phyloP scores from a whole-genome alignment of 1,140 invertebrate species.

The Elysia chlorotica region DNA sequence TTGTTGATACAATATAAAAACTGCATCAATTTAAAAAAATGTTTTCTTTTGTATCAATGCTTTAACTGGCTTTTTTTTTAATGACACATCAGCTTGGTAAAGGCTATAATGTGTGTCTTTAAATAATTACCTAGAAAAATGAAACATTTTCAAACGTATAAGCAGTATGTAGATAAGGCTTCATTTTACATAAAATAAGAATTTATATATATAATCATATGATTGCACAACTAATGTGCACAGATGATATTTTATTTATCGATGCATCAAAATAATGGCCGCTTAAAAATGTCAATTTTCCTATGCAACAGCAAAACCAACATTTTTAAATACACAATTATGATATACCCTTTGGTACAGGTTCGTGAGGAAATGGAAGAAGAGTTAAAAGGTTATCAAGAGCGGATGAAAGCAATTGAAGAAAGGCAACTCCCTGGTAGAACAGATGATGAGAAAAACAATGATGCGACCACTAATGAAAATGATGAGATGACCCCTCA shows the following conservation, averaged over 20 bases:
- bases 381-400: slow-evolving; percentile 47
- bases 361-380: slow-evolving; percentile 53
- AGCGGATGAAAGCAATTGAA: slow-evolving; percentile 41
- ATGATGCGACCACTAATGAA: slow-evolving; percentile 4
- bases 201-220: neutral
- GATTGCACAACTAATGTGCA: neutral
- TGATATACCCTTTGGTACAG: no score
- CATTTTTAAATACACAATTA: neutral
- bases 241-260: neutral
- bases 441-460: slow-evolving; percentile 3
- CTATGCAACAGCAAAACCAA: no score
- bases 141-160: no score
- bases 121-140: no score
- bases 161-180: no score
- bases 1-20: no score
- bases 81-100: no score
- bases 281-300: neutral
- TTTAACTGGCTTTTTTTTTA: no score
- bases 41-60: no score
- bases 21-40: no score
- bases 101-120: no score
- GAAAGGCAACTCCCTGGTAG: slow-evolving; percentile 12
- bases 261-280: neutral
- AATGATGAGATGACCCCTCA: slow-evolving; percentile 49
- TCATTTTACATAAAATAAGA: neutral